phyloP scores from a whole-genome alignment of 2,113 vertebrate genomes.

The Corapipo altera region DNA sequence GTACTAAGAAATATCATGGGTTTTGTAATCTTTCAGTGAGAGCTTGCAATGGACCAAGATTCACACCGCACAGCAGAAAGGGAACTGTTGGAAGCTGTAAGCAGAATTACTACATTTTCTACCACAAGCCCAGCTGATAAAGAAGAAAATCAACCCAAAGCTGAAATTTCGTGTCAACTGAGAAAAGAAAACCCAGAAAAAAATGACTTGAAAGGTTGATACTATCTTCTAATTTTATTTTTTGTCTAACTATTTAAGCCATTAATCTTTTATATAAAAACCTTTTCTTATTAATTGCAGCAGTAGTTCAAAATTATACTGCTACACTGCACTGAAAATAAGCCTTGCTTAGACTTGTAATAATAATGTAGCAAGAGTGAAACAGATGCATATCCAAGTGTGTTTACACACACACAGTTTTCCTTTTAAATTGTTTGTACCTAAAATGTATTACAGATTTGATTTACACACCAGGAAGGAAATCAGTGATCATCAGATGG shows the following conservation, averaged over 20 bases:
- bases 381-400: not conserved
- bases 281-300: not conserved
- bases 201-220: not conserved
- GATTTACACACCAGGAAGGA: not conserved
- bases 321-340: not conserved
- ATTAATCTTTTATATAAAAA: not conserved
- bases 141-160: not conserved
- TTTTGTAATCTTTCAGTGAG: not conserved
- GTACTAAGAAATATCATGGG: not conserved
- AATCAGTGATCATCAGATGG: not conserved
- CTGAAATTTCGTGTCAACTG: not conserved
- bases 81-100: not conserved
- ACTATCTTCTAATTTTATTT: not conserved
- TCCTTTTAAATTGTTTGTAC: not conserved
- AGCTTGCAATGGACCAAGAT: constrained; percentile 45
- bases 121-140: not conserved
- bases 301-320: not conserved
- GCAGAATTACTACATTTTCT: not conserved
- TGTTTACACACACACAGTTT: not conserved
- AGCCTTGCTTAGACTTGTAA: not conserved
- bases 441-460: not conserved
- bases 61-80: not conserved
- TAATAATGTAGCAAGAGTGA: not conserved
- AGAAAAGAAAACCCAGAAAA: constrained; percentile 8
- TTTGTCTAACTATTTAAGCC: not conserved